Percentiles rank a stretch among this genome's conserved stretches.
phyloP scores from a whole-genome alignment of 53 echinoderm and acorn worm species.

The Crossaster papposus region DNA sequence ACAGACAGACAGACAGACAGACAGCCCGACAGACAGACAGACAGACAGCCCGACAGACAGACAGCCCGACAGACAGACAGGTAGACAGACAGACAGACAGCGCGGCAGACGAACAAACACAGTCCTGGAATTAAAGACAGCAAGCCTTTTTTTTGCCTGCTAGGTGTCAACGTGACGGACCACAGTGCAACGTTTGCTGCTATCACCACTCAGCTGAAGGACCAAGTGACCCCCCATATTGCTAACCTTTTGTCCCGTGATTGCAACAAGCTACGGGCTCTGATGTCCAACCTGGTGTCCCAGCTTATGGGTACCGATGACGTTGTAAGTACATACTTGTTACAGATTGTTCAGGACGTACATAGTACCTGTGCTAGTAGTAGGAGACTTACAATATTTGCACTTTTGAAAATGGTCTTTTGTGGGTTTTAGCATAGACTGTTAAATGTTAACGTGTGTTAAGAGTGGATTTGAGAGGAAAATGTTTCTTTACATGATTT shows the following conservation, averaged over 20 bases:
- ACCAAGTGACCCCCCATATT: conserved; percentile 85
- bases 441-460: no score
- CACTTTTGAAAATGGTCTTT: not conserved
- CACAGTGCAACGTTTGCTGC: conserved; percentile 80
- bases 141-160: not conserved
- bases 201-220: conserved; percentile 71
- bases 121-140: not conserved
- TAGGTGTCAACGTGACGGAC: conserved; percentile 90
- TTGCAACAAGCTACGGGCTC: conserved; percentile 74
- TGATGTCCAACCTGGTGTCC: conserved; percentile 80
- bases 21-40: no score
- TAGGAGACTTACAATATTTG: not conserved
- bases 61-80: no score
- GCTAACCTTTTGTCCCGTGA: conserved; percentile 78
- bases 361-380: not conserved
- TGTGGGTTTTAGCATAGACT: no score
- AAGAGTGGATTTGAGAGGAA: not conserved
- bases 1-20: not conserved
- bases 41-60: no score
- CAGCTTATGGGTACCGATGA: conserved; percentile 89
- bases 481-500: not conserved
- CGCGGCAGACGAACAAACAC: not conserved
- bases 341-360: not conserved
- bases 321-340: conserved; percentile 38
- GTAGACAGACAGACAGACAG: not conserved